Conservation (phyloP, 1,140 invertebrate genomes). For the Bombyx mori region DNA sequence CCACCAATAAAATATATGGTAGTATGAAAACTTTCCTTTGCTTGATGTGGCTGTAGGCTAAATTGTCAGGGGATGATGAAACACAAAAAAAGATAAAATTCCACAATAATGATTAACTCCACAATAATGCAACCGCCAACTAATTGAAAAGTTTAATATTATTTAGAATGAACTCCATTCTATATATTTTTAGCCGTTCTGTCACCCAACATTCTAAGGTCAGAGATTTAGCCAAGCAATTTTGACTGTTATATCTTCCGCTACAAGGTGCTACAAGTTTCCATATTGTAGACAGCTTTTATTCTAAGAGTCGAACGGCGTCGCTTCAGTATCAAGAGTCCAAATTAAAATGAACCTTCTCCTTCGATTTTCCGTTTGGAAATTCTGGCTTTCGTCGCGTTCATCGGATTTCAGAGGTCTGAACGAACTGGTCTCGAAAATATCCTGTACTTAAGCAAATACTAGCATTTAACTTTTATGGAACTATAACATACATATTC, state of each 20-base stretch:
- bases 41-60: no score
- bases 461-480: conserved; percentile 53
- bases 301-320: conserved; percentile 39
- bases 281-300: conserved; percentile 27
- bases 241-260: conserved; percentile 26
- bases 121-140: no score
- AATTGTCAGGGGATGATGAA: no score
- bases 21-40: no score
- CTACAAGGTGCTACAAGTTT: conserved; percentile 23
- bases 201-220: conserved; percentile 42
- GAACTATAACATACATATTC: conserved; percentile 45
- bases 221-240: conserved; percentile 19
- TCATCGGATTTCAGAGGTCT: conserved; percentile 20
- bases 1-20: no score
- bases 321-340: conserved; percentile 36
- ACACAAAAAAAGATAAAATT: no score
- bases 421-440: conserved; percentile 18
- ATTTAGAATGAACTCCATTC: conserved; percentile 6
- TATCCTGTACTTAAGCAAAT: conserved; percentile 47
- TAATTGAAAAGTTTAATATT: no score
- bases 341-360: conserved; percentile 38
- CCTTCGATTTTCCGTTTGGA: conserved; percentile 4
- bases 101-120: no score
- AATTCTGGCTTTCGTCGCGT: conserved; percentile 5
- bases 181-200: conserved; percentile 24